phyloP scores from a whole-genome alignment of 2,797 vertebrate genomes.

The Phrynocephalus guinanensis region DNA sequence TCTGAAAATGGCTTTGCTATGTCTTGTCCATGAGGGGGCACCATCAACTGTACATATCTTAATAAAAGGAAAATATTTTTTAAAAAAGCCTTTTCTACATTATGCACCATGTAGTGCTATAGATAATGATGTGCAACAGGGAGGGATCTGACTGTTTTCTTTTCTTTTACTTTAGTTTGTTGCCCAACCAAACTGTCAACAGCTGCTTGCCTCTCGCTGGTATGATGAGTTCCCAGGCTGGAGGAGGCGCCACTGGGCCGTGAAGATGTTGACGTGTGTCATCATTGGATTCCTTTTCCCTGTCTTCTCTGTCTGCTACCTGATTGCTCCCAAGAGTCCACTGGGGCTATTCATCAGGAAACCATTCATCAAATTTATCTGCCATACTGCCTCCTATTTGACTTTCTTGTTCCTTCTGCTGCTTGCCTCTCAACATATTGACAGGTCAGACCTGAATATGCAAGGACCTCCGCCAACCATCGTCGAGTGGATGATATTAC shows the following conservation, averaged over 20 bases:
- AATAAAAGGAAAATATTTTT: not conserved
- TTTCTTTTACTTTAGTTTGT: slow-evolving; percentile 87
- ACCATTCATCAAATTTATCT: slow-evolving; percentile 99
- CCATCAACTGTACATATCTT: not conserved
- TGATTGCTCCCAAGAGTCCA: slow-evolving; percentile 92
- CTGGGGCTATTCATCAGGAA: slow-evolving; percentile 94
- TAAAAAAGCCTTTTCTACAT: not conserved
- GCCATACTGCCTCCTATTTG: slow-evolving; percentile 97
- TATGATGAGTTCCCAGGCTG: slow-evolving; percentile 97
- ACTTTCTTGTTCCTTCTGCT: slow-evolving; percentile 96
- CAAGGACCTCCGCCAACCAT: slow-evolving; percentile 91
- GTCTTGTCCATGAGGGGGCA: too few species aligned
- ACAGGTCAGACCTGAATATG: slow-evolving; percentile 77
- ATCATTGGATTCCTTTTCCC: slow-evolving; percentile 95
- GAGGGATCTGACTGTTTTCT: slow-evolving; percentile 48
- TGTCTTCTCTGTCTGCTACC: slow-evolving; percentile 90
- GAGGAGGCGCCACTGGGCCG: slow-evolving; percentile 96
- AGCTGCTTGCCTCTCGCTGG: slow-evolving; percentile 96
- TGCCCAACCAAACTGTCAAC: slow-evolving; percentile 98
- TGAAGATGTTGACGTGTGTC: slow-evolving; percentile 92
- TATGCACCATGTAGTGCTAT: not conserved
- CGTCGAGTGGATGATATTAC: slow-evolving; percentile 99
- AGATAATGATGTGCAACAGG: not conserved
- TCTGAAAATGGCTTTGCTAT: too few species aligned
- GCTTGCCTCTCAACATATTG: slow-evolving; percentile 93